A percentile compares a stretch with the other conserved stretches of the same genome.
These are phyloP conservation scores for Vannuccia rotundouncinata DNA, from an alignment of 2,888 invertebrate genomes.

Conservation along the genomic window DNA sequence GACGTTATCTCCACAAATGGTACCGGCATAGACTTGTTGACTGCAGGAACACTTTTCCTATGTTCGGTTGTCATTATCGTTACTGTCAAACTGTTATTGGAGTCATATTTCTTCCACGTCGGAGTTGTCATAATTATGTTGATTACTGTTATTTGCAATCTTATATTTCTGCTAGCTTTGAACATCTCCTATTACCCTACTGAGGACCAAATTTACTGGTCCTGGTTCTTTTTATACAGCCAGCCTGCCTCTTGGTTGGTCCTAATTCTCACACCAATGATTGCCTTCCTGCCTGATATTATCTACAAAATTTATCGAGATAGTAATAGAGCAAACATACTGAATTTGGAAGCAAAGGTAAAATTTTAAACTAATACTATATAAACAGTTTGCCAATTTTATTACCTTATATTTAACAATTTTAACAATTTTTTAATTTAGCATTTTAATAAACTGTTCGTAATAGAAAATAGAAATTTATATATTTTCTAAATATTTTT, in stretches of 20 bases:
- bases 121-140: neutral
- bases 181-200: no score
- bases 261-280: conserved; percentile 45
- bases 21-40: conserved; percentile 43
- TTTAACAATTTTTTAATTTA: no score
- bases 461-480: no score
- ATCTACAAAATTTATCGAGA: conserved; percentile 44
- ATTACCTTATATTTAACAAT: no score
- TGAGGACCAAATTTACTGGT: no score
- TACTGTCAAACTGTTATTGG: neutral
- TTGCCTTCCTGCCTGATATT: conserved; percentile 50
- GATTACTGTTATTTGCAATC: conserved; percentile 29
- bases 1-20: conserved; percentile 45
- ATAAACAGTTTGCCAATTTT: no score
- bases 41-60: neutral
- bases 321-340: no score
- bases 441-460: no score
- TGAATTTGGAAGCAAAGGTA: no score
- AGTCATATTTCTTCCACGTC: conserved; percentile 20
- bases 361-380: no score
- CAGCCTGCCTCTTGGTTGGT: conserved; percentile 46
- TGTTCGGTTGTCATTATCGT: conserved; percentile 19
- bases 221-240: neutral
- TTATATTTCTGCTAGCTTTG: neutral
- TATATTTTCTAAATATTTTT: no score